A percentile compares a stretch with the other conserved stretches of the same genome.
Evolutionary conservation across 2,113 vertebrate species (phyloP).

Genomic region (Galemys pyrenaicus): DNA sequence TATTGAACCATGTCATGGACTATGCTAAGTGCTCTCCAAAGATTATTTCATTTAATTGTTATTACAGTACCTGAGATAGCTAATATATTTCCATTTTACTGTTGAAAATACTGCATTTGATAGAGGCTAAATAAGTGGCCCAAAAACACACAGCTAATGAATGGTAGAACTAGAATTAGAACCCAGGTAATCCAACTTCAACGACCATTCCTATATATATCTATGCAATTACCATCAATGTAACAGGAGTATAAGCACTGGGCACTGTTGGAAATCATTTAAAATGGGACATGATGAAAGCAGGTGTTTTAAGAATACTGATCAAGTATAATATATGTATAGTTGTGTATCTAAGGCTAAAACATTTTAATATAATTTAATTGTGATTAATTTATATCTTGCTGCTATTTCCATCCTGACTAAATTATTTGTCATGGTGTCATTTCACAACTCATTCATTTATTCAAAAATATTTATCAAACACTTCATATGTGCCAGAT

Average conservation of each 20-base stretch:
- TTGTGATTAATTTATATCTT: neutral
- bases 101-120: neutral
- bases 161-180: neutral
- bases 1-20: neutral
- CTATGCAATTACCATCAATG: too few species aligned
- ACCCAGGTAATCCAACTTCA: neutral
- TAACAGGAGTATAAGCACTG: neutral
- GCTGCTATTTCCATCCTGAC: neutral
- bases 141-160: neutral
- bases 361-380: neutral
- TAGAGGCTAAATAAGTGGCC: neutral
- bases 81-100: conserved; percentile 36
- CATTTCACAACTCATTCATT: neutral
- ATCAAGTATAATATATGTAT: neutral
- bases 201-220: neutral
- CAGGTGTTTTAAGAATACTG: neutral
- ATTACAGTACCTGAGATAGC: neutral
- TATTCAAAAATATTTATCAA: neutral
- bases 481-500: neutral
- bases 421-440: neutral
- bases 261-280: neutral
- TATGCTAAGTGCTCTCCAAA: neutral
- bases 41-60: neutral
- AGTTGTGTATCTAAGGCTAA: neutral
- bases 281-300: neutral